phyloP scores from a whole-genome alignment of 2,113 vertebrate genomes.

The Sylvietta virens region DNA sequence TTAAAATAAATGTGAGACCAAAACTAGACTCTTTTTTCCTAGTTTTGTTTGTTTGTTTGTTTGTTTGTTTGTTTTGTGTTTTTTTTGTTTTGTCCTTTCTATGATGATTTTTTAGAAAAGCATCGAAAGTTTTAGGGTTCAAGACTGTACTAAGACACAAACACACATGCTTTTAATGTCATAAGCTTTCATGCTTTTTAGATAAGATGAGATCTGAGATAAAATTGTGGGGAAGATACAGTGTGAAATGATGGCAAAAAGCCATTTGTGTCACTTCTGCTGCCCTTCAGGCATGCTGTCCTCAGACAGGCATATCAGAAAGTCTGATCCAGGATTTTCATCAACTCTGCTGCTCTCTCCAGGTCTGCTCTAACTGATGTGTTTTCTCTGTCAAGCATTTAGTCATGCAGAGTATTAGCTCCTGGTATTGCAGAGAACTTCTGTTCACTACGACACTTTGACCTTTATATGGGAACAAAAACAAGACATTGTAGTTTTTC shows the following conservation, averaged over 20 bases:
- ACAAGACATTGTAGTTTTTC: not conserved
- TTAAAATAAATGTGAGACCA: not conserved
- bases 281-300: not conserved
- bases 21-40: not conserved
- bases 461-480: conserved; percentile 10
- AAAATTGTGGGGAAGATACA: not conserved
- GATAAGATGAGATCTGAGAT: not conserved
- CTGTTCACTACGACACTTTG: not conserved
- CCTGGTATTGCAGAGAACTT: not conserved
- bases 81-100: not conserved
- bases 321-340: not conserved
- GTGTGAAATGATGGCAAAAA: not conserved
- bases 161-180: not conserved
- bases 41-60: too few relatives aligned
- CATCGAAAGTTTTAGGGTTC: not conserved
- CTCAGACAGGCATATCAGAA: not conserved
- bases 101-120: not conserved
- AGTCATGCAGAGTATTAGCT: not conserved
- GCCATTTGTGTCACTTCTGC: not conserved
- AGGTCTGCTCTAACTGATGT: not conserved
- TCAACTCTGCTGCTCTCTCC: not conserved
- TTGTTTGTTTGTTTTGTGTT: not conserved
- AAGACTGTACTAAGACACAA: not conserved
- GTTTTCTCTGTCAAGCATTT: not conserved
- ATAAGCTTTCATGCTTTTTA: not conserved